A percentile compares a stretch with the other conserved stretches of the same genome.
Evolutionary conservation across 2,113 vertebrate species (phyloP).

Genomic region (Chionodraco myersi): DNA sequence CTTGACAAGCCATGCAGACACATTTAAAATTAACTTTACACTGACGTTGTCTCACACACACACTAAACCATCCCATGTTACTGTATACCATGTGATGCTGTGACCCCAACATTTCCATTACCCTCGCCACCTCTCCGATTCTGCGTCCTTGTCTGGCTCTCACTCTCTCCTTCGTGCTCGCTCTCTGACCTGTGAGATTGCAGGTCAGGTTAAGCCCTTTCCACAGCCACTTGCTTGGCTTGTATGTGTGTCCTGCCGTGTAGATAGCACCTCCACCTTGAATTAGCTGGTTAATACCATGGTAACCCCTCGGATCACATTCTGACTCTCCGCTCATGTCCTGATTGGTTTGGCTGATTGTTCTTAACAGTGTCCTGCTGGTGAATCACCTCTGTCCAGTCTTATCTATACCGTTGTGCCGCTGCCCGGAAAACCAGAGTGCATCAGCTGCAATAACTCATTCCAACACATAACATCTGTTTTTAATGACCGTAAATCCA

Average conservation of each 20-base stretch:
- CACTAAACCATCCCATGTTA: conserved; percentile 8
- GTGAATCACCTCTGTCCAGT: conserved; percentile 35
- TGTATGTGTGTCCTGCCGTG: conserved; percentile 32
- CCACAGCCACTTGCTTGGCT: conserved; percentile 46
- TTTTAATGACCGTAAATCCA: conserved; percentile 20
- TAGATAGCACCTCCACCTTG: conserved; percentile 53
- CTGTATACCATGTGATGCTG: conserved; percentile 41
- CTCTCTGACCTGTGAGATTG: conserved; percentile 70
- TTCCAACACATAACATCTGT: conserved; percentile 1
- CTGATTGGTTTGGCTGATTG: conserved; percentile 72
- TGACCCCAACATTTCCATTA: conserved; percentile 73
- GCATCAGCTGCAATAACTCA: conserved; percentile 20
- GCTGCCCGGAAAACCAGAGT: conserved; percentile 25
- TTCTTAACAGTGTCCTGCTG: conserved; percentile 48
- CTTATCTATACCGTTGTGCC: conserved; percentile 27
- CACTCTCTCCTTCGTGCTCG: conserved; percentile 21
- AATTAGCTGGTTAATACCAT: conserved; percentile 60
- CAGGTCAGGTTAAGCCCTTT: conserved; percentile 74
- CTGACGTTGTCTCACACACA: conserved; percentile 7
- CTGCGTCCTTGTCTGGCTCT: conserved; percentile 22
- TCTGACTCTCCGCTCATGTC: conserved; percentile 45
- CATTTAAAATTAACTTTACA: not conserved
- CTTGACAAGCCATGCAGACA: not conserved
- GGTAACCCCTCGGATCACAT: conserved; percentile 66
- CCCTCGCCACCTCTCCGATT: conserved; percentile 3